Percentiles rank a stretch among this genome's conserved stretches.
Conservation (phyloP, 2,888 invertebrate species). For the Epinotia ramella region DNA sequence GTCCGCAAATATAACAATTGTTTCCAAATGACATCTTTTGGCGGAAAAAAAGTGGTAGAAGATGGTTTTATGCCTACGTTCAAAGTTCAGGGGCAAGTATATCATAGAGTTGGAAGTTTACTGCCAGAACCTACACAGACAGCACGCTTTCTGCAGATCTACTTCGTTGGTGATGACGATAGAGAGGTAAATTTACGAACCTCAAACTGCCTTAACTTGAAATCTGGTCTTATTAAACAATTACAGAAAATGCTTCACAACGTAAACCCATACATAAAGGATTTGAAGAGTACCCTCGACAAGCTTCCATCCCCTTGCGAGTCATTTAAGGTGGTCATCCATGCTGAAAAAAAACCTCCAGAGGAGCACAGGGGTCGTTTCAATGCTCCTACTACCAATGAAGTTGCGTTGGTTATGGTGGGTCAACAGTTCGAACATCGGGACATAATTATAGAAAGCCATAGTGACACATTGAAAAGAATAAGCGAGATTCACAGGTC, state of each 20-base stretch:
- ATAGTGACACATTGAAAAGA: not conserved
- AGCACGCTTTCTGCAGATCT: slow-evolving; percentile 32
- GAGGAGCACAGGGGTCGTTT: slow-evolving; percentile 19
- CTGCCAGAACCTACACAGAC: slow-evolving; percentile 15
- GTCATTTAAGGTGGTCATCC: slow-evolving; percentile 19
- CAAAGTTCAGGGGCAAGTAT: slow-evolving; percentile 39
- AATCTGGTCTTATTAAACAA: not conserved
- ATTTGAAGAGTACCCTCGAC: slow-evolving; percentile 21
- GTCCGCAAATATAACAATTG: slow-evolving; percentile 33
- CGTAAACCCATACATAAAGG: slow-evolving; percentile 22
- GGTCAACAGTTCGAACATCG: slow-evolving; percentile 28
- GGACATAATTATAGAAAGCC: slow-evolving; percentile 26
- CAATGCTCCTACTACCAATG: slow-evolving; percentile 8
- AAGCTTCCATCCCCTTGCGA: slow-evolving; percentile 15
- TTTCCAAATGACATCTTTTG: slow-evolving; percentile 43
- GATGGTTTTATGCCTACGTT: slow-evolving; percentile 36
- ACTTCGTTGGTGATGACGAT: slow-evolving; percentile 35
- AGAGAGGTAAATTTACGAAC: slow-evolving; percentile 15
- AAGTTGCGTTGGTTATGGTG: slow-evolving; percentile 34
- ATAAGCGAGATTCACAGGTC: slow-evolving; percentile 24
- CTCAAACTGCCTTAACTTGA: not conserved
- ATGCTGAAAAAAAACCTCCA: slow-evolving; percentile 15
- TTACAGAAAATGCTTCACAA: slow-evolving; percentile 12
- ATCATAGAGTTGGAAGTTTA: slow-evolving; percentile 25
- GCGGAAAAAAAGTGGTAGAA: slow-evolving; percentile 23